Base-by-base conservation (phyloP, 2,113 vertebrate genomes). In the Trematocara zebra region DNA sequence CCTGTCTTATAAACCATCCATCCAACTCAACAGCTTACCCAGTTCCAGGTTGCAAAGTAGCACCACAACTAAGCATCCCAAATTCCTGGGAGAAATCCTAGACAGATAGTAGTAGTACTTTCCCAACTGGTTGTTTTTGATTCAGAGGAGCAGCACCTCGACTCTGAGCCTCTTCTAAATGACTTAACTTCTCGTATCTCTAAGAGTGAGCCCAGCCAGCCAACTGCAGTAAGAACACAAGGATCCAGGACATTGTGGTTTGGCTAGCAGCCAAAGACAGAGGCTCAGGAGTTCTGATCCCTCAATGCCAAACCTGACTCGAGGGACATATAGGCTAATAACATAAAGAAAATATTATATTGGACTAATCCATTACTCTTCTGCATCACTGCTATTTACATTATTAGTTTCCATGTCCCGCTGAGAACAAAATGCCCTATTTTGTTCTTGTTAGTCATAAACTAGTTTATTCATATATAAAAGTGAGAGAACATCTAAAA, bases 401-500 rank as follows among this genome's bases (percentile, higher is more conserved):
- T 82, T 54, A 76, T 64, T 52, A 53, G 80, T 49, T 67, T 79
- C 8, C 52, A 59, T 49, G 26, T 72, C 59, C 72, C 26, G 1
- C 72, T 49, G n/a, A 69, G 8, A 47, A 67, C 54, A 83, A 83
- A 83, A 33, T 69, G 37, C 11, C 78, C 35, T 57, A 56, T 51
- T 86, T 86, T 86, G 61, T 86, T 78, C 28, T 81, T 11, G 28
- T 57, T 81, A 1, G 80, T 18, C 11, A 56, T 28, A 69, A 83
- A 80, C 47, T 69, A 35, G 51, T 23, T 59, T 64, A 64, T 78
- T 67, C 26, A 83, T 54, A 76, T 44, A 88, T 74, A 83, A 85
- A 86, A 83, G 76, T 3, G n/a, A 64, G 47, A 91, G 80, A 93
- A 91, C 85, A 78, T 93, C 87, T 87, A 76, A 92, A 94, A 89